phyloP scores from a whole-genome alignment of 2,888 invertebrate species.

The Morinoia aosen region DNA sequence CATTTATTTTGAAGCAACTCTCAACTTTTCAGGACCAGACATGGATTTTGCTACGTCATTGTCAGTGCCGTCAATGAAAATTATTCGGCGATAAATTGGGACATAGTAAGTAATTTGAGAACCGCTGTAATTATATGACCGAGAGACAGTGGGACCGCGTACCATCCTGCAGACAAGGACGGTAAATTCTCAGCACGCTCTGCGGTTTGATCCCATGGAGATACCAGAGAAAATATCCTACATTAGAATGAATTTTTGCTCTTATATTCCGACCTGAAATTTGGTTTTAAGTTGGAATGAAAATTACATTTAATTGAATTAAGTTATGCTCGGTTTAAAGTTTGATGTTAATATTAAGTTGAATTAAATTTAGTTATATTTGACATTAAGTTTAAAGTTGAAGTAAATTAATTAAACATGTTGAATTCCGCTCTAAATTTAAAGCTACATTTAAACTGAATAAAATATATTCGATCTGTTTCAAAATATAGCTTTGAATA shows the following conservation, averaged over 20 bases:
- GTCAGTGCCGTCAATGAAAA: neutral
- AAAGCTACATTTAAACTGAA: too few relatives aligned
- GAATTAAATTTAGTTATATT: too few relatives aligned
- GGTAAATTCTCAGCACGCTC: neutral
- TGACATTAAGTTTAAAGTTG: too few relatives aligned
- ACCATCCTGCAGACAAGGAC: neutral
- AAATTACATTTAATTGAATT: too few relatives aligned
- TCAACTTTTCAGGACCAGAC: neutral
- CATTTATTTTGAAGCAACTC: neutral
- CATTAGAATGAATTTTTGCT: neutral
- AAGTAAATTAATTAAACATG: too few relatives aligned
- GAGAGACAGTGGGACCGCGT: neutral
- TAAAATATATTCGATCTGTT: too few relatives aligned
- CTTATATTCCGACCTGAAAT: neutral
- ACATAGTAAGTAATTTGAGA: neutral
- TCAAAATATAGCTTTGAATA: too few relatives aligned
- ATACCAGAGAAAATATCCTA: neutral
- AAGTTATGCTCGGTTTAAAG: too few relatives aligned
- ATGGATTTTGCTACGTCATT: neutral
- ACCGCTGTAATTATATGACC: neutral
- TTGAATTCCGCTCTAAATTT: too few relatives aligned
- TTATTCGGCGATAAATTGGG: neutral
- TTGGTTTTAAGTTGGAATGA: too few relatives aligned
- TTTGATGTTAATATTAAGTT: too few relatives aligned
- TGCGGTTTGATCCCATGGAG: neutral